phyloP scores from a whole-genome alignment of 2,113 vertebrate species.

The Chiloscyllium plagiosum region DNA sequence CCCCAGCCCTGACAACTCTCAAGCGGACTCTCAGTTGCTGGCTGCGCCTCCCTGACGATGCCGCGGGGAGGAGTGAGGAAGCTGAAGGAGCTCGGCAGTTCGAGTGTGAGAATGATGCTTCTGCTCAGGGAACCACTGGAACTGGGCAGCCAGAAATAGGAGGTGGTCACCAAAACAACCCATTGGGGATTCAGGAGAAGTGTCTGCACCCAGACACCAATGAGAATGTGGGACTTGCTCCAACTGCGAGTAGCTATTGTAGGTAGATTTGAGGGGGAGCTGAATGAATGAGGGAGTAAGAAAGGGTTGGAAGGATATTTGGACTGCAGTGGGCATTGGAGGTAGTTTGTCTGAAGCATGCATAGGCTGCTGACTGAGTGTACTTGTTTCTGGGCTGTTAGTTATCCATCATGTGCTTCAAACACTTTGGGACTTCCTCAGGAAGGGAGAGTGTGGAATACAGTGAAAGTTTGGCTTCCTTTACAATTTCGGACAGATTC shows the following conservation, averaged over 20 bases:
- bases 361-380: neutral
- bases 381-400: neutral
- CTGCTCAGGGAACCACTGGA: too few relatives aligned
- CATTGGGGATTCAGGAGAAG: neutral
- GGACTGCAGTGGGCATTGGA: too few relatives aligned
- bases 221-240: neutral
- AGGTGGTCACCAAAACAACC: neutral
- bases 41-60: too few relatives aligned
- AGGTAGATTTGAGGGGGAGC: neutral
- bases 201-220: neutral
- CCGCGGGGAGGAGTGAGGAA: neutral
- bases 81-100: neutral
- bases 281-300: neutral
- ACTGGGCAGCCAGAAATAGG: neutral
- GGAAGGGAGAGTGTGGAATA: neutral
- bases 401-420: neutral
- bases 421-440: neutral
- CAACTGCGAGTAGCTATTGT: neutral
- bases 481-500: too few relatives aligned
- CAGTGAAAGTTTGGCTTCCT: neutral
- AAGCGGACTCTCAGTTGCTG: neutral
- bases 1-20: too few relatives aligned
- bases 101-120: neutral
- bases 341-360: neutral
- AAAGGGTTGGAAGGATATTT: neutral